Percentiles rank a stretch among this genome's conserved stretches.
Conservation (phyloP, 1,140 invertebrate genomes). For the Diploscapter pachys region DNA sequence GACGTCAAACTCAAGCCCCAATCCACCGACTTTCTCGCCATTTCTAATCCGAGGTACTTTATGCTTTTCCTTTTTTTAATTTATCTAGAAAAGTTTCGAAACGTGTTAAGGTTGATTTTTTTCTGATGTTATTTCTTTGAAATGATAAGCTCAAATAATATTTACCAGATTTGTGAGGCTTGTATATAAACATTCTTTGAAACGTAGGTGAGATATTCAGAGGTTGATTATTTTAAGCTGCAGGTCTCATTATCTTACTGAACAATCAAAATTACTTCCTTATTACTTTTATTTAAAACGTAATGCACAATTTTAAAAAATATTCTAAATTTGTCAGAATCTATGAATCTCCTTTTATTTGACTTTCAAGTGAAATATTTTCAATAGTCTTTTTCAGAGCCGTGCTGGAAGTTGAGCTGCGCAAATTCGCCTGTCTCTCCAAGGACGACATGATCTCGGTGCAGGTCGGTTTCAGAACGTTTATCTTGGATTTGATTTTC, state of each 20-base stretch:
- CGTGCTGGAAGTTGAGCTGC: constrained; percentile 85
- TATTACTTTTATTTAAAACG: no score
- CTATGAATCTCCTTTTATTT: neutral
- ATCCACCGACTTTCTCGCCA: constrained; percentile 91
- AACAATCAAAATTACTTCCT: no score
- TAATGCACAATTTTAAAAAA: no score
- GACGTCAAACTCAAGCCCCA: constrained; percentile 98
- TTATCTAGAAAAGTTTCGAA: neutral
- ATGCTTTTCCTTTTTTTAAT: constrained; percentile 66
- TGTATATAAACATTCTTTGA: neutral
- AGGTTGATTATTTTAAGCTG: no score
- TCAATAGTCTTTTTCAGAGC: constrained; percentile 66
- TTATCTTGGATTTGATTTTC: no score
- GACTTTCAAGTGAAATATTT: constrained; percentile 5
- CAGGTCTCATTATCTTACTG: no score
- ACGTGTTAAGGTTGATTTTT: neutral
- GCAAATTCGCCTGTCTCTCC: constrained; percentile 95
- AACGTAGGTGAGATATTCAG: neutral
- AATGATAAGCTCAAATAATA: neutral
- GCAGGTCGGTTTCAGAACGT: constrained; percentile 53
- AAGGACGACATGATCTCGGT: constrained; percentile 94
- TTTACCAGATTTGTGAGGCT: neutral
- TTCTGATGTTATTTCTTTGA: neutral
- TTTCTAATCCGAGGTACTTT: constrained; percentile 88
- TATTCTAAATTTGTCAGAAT: neutral